A percentile compares a stretch with the other conserved stretches of the same genome.
phyloP scores from a whole-genome alignment of 92 coral and sea anemone genomes.

The Zoanthus sansibaricus region DNA sequence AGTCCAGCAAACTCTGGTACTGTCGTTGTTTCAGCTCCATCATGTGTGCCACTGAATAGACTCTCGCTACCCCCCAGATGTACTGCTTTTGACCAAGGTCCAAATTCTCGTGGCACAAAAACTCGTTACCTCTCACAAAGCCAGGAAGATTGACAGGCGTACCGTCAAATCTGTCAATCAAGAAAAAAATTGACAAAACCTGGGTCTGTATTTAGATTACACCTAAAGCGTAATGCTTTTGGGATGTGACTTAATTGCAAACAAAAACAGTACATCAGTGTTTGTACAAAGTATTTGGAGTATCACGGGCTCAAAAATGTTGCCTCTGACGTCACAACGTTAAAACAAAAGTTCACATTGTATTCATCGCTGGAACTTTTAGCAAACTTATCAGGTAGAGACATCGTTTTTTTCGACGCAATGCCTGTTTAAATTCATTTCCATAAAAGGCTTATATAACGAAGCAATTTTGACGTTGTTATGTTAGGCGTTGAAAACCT shows the following conservation, averaged over 20 bases:
- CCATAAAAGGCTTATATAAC: too few relatives aligned
- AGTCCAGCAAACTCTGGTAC: slow-evolving; percentile 87
- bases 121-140: slow-evolving; percentile 83
- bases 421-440: too few relatives aligned
- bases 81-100: slow-evolving; percentile 96
- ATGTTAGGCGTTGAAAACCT: too few relatives aligned
- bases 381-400: too few relatives aligned
- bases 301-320: too few relatives aligned
- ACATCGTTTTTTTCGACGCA: too few relatives aligned
- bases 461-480: too few relatives aligned
- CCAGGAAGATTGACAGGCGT: slow-evolving; percentile 79
- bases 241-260: background rate
- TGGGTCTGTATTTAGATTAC: background rate
- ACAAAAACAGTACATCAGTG: too few relatives aligned
- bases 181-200: background rate
- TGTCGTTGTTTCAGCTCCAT: slow-evolving; percentile 89
- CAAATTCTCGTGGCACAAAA: slow-evolving; percentile 81
- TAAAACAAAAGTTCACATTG: too few relatives aligned
- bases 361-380: too few relatives aligned
- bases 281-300: too few relatives aligned
- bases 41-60: slow-evolving; percentile 86
- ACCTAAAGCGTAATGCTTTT: background rate
- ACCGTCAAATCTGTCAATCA: slow-evolving; percentile 77
- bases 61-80: slow-evolving; percentile 96
- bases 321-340: too few relatives aligned